Evolutionary conservation across 2,888 invertebrate species (phyloP), one percentile per base, ranked within the genome.

Genomic region (Andricus curvator): DNA sequence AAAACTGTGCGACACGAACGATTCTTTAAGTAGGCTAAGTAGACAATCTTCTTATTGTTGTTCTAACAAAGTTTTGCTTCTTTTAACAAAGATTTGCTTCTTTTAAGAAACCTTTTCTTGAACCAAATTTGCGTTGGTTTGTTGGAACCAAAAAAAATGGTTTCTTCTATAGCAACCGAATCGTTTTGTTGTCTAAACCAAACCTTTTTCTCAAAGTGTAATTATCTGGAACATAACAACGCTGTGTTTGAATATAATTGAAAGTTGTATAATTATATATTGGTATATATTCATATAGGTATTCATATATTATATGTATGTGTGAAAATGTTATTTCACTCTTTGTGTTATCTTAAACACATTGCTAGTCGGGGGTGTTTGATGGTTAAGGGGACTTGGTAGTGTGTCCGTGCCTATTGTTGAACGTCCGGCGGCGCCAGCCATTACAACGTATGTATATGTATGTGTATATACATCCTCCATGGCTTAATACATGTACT

Each of bases 391-490:
- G 60, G 60, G 22, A 60, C 60, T 22, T 60, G 22, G 60, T 60
- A 60, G 60, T 60, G 60, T 22, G 60, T 60, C 22, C 60, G 60
- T 87, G 85, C 87, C 88, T 88, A 89, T 89, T 90, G 90, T 90
- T 89, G 90, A 90, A 90, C 89, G 91, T 90, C 90, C 89, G 90
- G 89, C 90, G 91, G 91, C 91, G 91, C 90, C 91, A 91, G 89
- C 89, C 88, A 90, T 88, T 88, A 87, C 60, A 60, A 13, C 60
- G 9, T 60, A 22, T 22, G 11, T 17, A 4, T 22, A 22, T 13
- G 60, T 60, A 22, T 22, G 11, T 22, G 22, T 4, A 60, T 22
- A 22, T 22, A 22, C 60, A 22, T 60, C 60, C 60, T 60, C 60
- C 22, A 60, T 60, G 22, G 22, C 4, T 56, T 60, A 60, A 60